phyloP scores from a whole-genome alignment of 2,888 invertebrate genomes.

The Mythimna albipuncta region DNA sequence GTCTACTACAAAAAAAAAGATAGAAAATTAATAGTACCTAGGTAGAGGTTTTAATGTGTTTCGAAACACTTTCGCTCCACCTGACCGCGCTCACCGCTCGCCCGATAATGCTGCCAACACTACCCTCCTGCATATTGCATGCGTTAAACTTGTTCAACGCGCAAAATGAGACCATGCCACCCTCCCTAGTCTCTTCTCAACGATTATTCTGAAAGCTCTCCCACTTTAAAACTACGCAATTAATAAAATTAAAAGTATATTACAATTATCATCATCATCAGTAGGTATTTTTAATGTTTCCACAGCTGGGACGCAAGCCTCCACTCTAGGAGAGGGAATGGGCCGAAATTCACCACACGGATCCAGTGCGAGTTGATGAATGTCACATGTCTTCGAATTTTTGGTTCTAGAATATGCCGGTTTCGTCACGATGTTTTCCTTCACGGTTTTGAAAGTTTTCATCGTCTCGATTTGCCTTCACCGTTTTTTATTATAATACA shows the following conservation, averaged over 20 bases:
- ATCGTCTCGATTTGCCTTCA: too few relatives aligned
- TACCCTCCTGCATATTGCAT: slow-evolving; percentile 67
- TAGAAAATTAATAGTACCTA: slow-evolving; percentile 22
- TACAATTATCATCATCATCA: neutral
- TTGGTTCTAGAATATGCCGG: too few relatives aligned
- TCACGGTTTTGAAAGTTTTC: too few relatives aligned
- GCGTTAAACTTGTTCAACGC: slow-evolving; percentile 65
- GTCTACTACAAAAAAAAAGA: neutral
- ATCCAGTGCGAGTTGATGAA: too few relatives aligned
- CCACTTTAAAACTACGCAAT: slow-evolving; percentile 29
- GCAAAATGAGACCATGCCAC: slow-evolving; percentile 60
- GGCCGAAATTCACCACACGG: too few relatives aligned
- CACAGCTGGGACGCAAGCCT: too few relatives aligned
- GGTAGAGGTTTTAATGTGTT: slow-evolving; percentile 26
- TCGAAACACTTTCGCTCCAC: slow-evolving; percentile 43
- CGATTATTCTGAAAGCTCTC: slow-evolving; percentile 62
- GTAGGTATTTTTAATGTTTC: too few relatives aligned
- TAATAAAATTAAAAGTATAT: slow-evolving; percentile 29
- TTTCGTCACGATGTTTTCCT: too few relatives aligned
- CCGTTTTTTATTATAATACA: neutral
- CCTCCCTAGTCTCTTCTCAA: slow-evolving; percentile 32
- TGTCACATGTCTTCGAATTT: too few relatives aligned
- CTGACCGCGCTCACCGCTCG: slow-evolving; percentile 47
- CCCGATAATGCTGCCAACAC: slow-evolving; percentile 56
- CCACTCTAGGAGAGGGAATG: too few relatives aligned